Evolutionary conservation across 2,113 vertebrate genomes (phyloP).

Genomic region (Papio anubis): DNA sequence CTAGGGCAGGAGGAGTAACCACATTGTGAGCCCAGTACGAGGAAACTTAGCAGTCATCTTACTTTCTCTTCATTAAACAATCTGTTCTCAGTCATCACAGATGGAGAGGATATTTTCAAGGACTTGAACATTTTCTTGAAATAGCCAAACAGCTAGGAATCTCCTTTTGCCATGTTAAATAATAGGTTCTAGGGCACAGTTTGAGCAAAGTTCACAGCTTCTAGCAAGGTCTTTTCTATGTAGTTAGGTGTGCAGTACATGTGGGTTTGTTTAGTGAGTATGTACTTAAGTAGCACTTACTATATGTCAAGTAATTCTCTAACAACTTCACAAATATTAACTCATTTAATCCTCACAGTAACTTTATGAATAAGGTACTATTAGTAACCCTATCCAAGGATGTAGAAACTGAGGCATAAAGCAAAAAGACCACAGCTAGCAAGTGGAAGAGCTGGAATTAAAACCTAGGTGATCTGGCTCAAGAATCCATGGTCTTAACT

Average conservation of each 20-base stretch:
- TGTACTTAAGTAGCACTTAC: neutral
- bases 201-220: neutral
- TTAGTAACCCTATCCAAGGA: neutral
- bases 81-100: constrained; percentile 64
- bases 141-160: neutral
- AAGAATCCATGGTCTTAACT: neutral
- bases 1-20: neutral
- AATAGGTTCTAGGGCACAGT: neutral
- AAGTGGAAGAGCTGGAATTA: neutral
- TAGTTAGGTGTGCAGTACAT: neutral
- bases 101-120: constrained; percentile 64
- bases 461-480: neutral
- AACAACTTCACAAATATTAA: neutral
- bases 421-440: neutral
- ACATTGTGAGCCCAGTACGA: neutral
- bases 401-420: neutral
- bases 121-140: neutral
- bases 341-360: neutral
- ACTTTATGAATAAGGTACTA: neutral
- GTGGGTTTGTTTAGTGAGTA: neutral
- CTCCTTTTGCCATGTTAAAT: neutral
- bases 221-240: neutral
- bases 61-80: constrained; percentile 34
- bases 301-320: neutral
- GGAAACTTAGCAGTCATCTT: neutral